A percentile compares a stretch with the other conserved stretches of the same genome.
Conservation (phyloP, 2,797 vertebrate species). For the Sternarchorhynchus goeldii region DNA sequence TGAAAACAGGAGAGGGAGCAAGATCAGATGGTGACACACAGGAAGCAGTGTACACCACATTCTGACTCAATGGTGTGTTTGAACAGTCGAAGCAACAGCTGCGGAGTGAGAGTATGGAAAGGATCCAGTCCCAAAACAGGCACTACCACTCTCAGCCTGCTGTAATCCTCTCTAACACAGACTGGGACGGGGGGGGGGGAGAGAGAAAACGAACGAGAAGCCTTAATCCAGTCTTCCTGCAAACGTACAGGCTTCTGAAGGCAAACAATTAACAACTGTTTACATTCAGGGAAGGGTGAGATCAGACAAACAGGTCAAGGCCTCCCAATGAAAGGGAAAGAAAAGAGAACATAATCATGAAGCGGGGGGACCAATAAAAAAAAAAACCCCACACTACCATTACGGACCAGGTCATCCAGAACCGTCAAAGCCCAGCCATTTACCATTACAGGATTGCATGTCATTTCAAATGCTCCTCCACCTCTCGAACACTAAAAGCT, state of each 20-base stretch:
- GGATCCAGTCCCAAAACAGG: not conserved
- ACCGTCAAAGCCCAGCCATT: not conserved
- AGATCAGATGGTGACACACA: conserved; percentile 16
- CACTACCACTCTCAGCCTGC: not conserved
- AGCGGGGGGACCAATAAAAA: not conserved
- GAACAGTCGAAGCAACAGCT: not conserved
- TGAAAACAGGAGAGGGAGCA: not conserved
- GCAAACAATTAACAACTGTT: conserved; percentile 26
- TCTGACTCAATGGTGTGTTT: conserved; percentile 19
- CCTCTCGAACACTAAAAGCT: not conserved
- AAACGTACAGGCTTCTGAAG: not conserved
- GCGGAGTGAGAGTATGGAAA: not conserved
- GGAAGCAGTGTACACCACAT: not conserved
- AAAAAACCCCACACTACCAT: not conserved
- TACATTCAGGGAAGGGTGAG: conserved; percentile 53
- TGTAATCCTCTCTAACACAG: not conserved
- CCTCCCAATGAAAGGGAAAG: conserved; percentile 64
- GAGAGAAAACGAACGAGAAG: not conserved
- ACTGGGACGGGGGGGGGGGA: not conserved
- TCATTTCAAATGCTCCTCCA: not conserved
- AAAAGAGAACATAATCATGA: conserved; percentile 43
- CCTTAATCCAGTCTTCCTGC: not conserved
- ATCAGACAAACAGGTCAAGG: conserved; percentile 72
- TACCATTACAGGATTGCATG: not conserved
- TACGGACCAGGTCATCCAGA: conserved; percentile 3